Base-by-base conservation (phyloP, 2,113 vertebrate genomes). In the Bubo bubo region DNA sequence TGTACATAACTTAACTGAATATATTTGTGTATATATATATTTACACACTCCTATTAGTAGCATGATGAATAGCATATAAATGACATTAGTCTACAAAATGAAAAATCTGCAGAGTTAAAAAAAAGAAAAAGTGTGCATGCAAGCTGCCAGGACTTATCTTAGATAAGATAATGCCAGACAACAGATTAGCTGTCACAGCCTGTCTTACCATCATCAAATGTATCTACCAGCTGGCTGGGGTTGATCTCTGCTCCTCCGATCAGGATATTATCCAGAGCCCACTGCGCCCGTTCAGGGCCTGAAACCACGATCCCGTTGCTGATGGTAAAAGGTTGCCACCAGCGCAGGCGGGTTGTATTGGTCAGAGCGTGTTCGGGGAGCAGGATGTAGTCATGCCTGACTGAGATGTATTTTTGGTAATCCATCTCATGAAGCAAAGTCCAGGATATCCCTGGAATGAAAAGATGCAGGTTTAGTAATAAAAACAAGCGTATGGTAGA, bases 211-310 rank as follows among this genome's bases (percentile, higher is more conserved):
- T 99, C 99, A 86, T 99, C 99, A 93, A 99, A 99, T 0, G 99
- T 99, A 86, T 99, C 99, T 3, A 99, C 98, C 80, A 99, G 98
- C 41, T 98, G 98, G 94, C 99, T 99, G 52, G 99, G 99, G 96
- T 99, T 99, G 97, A 99, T 99, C 98, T 99, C 99, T 24, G 99
- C 99, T 45, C 99, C 99, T 4, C 99, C 99, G 15, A 99, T 99
- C 43, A 99, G 97, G 97, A 99, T 99, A 96, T 99, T 99, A 85
- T 99, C 99, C 72, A 99, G 98, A 4, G 99, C 99, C 99, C 99
- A 99, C 98, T 99, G 99, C 1, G 99, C 99, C 47, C 99, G 99
- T 37, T 99, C 99, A 5, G 98, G 97, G 79, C 99, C 99, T 0
- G 99, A 98, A 24, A 98, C 98, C 76, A 99, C 99, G 10, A 99